These are phyloP conservation scores for Drosophila putrida DNA, from an alignment of 2,888 invertebrate species.

Conservation along the genomic window DNA sequence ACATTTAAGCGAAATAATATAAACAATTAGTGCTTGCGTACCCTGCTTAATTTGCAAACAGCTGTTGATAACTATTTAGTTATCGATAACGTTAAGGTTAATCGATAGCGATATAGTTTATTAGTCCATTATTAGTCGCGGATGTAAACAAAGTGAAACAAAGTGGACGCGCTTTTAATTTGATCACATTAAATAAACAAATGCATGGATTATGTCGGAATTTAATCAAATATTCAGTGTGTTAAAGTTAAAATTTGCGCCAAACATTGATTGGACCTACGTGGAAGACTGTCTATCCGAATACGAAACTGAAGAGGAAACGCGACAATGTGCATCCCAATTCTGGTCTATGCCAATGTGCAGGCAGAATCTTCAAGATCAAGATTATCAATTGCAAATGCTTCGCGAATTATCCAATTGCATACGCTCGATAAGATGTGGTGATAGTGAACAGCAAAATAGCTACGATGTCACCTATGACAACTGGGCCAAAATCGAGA, in stretches of 20 bases:
- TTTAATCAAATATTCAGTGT: constrained; percentile 76
- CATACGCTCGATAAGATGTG: constrained; percentile 74
- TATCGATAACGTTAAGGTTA: not conserved
- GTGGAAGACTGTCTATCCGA: constrained; percentile 72
- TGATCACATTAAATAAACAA: not conserved
- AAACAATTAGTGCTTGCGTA: constrained; percentile 1
- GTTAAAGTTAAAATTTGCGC: constrained; percentile 73
- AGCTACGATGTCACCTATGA: constrained; percentile 81
- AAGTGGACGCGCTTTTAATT: not conserved
- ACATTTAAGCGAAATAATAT: not conserved
- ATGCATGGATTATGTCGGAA: constrained; percentile 71
- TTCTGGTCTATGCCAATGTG: constrained; percentile 70
- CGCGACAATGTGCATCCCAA: constrained; percentile 28
- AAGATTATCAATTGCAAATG: constrained; percentile 67
- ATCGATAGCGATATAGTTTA: constrained; percentile 6
- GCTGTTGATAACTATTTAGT: constrained; percentile 3
- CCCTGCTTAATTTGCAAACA: constrained; percentile 8
- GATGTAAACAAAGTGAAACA: constrained; percentile 6
- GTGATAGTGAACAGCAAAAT: constrained; percentile 59
- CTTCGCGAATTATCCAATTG: constrained; percentile 79
- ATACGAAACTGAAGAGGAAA: constrained; percentile 51
- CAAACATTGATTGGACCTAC: constrained; percentile 74
- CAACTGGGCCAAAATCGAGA: constrained; percentile 82
- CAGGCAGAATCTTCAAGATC: constrained; percentile 52
- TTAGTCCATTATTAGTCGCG: not conserved